Conservation (phyloP, 1,140 invertebrate genomes). For the Eulimnadia texana region DNA sequence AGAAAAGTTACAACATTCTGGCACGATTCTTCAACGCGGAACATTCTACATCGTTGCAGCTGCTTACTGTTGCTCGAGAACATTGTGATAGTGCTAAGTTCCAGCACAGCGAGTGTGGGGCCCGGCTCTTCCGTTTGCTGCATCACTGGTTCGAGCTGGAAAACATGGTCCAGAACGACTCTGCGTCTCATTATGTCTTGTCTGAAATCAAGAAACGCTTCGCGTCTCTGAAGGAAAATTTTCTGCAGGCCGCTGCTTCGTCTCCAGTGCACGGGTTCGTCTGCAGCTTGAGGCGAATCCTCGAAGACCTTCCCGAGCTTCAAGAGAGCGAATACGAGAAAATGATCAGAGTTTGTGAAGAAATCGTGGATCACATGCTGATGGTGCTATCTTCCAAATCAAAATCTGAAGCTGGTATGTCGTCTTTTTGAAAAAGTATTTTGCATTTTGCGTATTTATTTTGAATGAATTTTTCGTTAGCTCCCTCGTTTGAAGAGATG, state of each 20-base stretch:
- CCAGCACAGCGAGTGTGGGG: conserved; percentile 37
- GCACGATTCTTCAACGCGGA: conserved; percentile 28
- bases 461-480: conserved; percentile 20
- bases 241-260: conserved; percentile 28
- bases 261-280: conserved; percentile 22
- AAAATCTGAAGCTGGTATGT: conserved; percentile 17
- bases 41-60: conserved; percentile 16
- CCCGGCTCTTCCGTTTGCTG: conserved; percentile 30
- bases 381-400: conserved; percentile 26
- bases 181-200: conserved; percentile 23
- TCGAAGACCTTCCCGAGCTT: conserved; percentile 17
- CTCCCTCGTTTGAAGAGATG: conserved; percentile 45
- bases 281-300: conserved; percentile 19
- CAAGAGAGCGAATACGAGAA: conserved; percentile 19
- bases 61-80: conserved; percentile 25
- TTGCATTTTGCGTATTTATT: conserved; percentile 2
- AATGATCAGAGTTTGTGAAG: conserved; percentile 28
- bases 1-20: conserved; percentile 30
- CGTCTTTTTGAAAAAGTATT: neutral
- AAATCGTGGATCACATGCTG: conserved; percentile 29
- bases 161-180: too few species aligned
- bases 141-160: conserved; percentile 17
- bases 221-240: conserved; percentile 26
- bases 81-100: conserved; percentile 36
- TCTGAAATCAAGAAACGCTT: conserved; percentile 26